A percentile compares a stretch with the other conserved stretches of the same genome.
These are phyloP conservation scores for Halocynthia roretzi DNA, from an alignment of 23 tunicate genomes.

Conservation along the genomic window DNA sequence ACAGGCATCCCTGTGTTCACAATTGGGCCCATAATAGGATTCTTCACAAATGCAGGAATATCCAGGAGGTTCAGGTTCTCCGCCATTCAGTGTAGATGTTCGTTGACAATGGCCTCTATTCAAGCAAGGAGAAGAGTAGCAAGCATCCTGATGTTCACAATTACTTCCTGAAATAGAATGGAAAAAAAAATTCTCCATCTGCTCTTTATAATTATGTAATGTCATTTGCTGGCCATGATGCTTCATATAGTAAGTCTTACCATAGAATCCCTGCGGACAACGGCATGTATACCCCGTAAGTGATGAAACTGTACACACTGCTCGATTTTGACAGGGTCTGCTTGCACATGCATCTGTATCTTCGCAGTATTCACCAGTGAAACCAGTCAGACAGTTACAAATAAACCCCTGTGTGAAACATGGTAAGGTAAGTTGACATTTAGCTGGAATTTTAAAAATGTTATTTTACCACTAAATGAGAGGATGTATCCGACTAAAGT, in stretches of 20 bases:
- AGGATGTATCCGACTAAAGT: no score
- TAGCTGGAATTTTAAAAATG: not conserved
- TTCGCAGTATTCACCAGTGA: conserved; percentile 25
- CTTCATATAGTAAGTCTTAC: conserved; percentile 18
- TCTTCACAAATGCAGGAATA: conserved; percentile 3
- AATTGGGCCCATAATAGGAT: conserved; percentile 4
- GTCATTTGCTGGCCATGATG: not conserved
- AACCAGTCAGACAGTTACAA: conserved; percentile 30
- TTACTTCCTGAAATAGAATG: conserved; percentile 4
- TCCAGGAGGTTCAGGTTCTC: not conserved
- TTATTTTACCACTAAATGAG: no score
- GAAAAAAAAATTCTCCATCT: not conserved
- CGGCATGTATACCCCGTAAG: conserved; percentile 30
- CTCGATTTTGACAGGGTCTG: conserved; percentile 73
- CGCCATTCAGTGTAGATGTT: not conserved
- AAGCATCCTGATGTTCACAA: conserved; percentile 56
- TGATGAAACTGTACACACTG: conserved; percentile 22
- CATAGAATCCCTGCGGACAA: conserved; percentile 33
- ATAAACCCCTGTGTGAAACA: conserved; percentile 8
- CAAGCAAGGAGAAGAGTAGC: conserved; percentile 55
- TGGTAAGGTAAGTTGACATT: not conserved
- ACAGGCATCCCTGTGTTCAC: not conserved
- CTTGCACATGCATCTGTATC: conserved; percentile 29
- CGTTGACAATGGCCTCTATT: conserved; percentile 47
- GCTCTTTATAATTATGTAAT: not conserved